A percentile compares a stretch with the other conserved stretches of the same genome.
These are phyloP conservation scores for Drosophila hamatofila DNA, from an alignment of 2,888 invertebrate species.

Conservation along the genomic window DNA sequence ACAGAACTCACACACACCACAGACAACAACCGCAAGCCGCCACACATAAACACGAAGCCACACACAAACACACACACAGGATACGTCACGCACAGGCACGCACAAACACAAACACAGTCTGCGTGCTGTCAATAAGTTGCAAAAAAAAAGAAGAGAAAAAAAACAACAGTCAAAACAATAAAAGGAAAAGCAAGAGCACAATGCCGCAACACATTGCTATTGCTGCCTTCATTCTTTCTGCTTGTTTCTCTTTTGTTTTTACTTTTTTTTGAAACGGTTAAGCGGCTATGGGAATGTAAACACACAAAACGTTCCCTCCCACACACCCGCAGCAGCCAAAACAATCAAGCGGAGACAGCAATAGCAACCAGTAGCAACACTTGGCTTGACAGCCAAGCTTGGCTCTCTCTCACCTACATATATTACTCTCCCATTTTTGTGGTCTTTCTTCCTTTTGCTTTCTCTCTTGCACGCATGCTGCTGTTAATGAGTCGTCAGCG, in stretches of 20 bases:
- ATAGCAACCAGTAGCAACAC: constrained; percentile 55
- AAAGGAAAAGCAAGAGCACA: constrained; percentile 67
- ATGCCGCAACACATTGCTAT: constrained; percentile 77
- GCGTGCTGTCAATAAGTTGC: constrained; percentile 78
- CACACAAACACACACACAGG: constrained; percentile 58
- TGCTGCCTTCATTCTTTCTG: constrained; percentile 48
- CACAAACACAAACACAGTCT: constrained; percentile 60
- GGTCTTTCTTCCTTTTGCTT: constrained; percentile 9
- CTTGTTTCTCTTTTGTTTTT: constrained; percentile 31
- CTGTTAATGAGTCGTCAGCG: constrained; percentile 67
- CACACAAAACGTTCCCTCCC: constrained; percentile 35
- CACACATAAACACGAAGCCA: constrained; percentile 53
- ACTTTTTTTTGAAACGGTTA: constrained; percentile 65
- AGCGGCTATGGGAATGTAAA: constrained; percentile 74
- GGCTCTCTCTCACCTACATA: constrained; percentile 29
- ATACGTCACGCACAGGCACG: constrained; percentile 66
- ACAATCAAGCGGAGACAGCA: constrained; percentile 50
- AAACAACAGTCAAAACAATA: constrained; percentile 59
- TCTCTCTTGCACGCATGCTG: constrained; percentile 21
- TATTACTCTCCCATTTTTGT: constrained; percentile 7
- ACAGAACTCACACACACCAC: constrained; percentile 60
- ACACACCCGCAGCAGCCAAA: constrained; percentile 37
- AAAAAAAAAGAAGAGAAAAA: constrained; percentile 54
- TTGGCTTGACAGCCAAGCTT: constrained; percentile 54
- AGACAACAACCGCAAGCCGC: constrained; percentile 77